phyloP scores from a whole-genome alignment of 2,113 vertebrate genomes.

The Paramisgurnus dabryanus region DNA sequence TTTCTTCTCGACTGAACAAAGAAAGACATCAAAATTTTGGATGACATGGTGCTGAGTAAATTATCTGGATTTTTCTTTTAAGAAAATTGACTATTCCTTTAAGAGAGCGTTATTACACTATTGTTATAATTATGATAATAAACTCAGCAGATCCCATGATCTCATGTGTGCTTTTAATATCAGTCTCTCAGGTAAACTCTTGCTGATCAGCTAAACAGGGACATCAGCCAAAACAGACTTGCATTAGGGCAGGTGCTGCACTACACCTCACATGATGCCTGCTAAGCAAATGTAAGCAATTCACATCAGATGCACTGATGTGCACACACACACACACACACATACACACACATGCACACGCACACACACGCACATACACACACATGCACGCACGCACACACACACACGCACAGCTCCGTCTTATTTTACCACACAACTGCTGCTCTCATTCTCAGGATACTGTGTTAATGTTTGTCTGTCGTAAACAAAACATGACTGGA shows the following conservation, averaged over 20 bases:
- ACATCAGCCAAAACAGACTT: conserved; percentile 17
- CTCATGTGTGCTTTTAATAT: conserved; percentile 1
- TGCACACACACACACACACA: neutral
- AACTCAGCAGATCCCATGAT: conserved; percentile 19
- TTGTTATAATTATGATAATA: neutral
- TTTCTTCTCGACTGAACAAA: no score
- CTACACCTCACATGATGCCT: conserved; percentile 11
- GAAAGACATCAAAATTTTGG: no score
- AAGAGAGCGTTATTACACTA: no score
- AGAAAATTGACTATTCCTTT: no score
- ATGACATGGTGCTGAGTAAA: no score
- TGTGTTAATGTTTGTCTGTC: conserved; percentile 20
- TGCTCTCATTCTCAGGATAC: conserved; percentile 7
- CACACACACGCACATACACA: no score
- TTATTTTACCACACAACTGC: neutral
- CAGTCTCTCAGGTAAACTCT: conserved; percentile 24
- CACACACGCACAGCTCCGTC: neutral
- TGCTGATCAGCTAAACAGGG: conserved; percentile 38
- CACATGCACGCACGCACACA: neutral
- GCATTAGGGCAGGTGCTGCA: conserved; percentile 41
- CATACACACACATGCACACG: no score
- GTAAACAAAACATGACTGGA: conserved; percentile 40
- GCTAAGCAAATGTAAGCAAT: conserved; percentile 16
- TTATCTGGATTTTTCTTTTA: no score
- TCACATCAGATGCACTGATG: neutral